Base-by-base conservation (phyloP, 2,888 invertebrate species). In the Melipona beecheii region DNA sequence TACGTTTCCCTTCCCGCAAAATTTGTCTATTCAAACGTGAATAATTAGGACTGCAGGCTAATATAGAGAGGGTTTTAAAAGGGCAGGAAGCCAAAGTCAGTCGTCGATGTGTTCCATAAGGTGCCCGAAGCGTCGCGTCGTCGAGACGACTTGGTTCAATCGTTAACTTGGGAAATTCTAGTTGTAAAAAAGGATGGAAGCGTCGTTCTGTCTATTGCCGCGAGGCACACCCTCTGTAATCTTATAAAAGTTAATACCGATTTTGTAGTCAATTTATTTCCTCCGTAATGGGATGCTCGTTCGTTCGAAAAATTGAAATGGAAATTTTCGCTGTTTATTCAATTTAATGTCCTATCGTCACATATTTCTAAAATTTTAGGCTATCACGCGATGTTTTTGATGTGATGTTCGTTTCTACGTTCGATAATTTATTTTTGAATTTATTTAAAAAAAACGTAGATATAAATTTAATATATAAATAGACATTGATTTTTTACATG, bases 31-130 rank as follows among this genome's bases (percentile, higher is more conserved):
- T 66, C 31, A 15, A 81, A 31, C 77, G 62, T 71, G 70, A 75
- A 77, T 70, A 83, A 75, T 74, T 64, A 84, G 43, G 58, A 31
- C 31, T 52, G n/a, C 9, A 68, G 31, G 66, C 36, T 72, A 80
- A 77, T 82, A 66, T 31, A 58, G 77, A 75, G 15, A 78, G 54
- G 68, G 66, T 78, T 78, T 76, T 62, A 72, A 68, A 31, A 68
- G 73, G 36, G 66, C 73, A 84, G 81, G 85, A 85, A 84, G 81
- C 81, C 60, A 50, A 75, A 83, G 80, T 76, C 69, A 79, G 50
- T 74, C 73, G 73, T 52, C 56, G 66, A 83, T 76, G 62, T 70
- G 65, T 74, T 56, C 70, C 76, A 71, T 64, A 78, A 75, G 83
- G 73, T 31, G 81, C 81, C 72, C 24, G 36, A 50, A 60, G 75